A percentile compares a stretch with the other conserved stretches of the same genome.
Evolutionary conservation across 2,113 vertebrate species (phyloP).

Genomic region (Camelus dromedarius): DNA sequence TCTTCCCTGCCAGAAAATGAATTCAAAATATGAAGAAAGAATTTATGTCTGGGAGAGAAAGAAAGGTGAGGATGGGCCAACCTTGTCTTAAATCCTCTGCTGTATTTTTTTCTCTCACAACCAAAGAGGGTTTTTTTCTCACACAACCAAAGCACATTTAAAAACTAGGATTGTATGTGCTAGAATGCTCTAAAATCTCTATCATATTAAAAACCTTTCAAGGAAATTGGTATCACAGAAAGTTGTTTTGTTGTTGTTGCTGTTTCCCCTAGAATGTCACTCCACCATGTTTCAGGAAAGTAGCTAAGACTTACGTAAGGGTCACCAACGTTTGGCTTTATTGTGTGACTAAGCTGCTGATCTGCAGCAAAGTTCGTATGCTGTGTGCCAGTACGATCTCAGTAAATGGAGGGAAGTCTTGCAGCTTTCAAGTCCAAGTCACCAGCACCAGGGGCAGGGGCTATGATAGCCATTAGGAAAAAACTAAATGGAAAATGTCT

Average conservation of each 20-base stretch:
- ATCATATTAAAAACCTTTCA: neutral
- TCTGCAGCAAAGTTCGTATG: neutral
- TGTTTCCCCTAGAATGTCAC: neutral
- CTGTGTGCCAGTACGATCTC: neutral
- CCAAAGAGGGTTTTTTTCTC: neutral
- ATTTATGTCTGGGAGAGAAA: neutral
- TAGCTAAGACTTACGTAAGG: neutral
- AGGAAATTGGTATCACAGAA: neutral
- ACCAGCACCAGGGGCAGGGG: too few species aligned
- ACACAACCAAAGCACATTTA: neutral
- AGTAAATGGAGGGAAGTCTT: neutral
- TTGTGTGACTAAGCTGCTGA: neutral
- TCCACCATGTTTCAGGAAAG: neutral
- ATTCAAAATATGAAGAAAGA: conserved; percentile 35
- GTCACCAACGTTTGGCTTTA: neutral
- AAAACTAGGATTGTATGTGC: neutral
- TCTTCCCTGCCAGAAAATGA: neutral
- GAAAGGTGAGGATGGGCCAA: neutral
- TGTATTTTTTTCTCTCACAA: neutral
- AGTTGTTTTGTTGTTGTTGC: neutral
- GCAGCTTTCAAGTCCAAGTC: neutral
- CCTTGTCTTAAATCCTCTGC: neutral
- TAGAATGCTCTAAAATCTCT: neutral
- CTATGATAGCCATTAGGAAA: neutral
- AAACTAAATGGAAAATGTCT: neutral